phyloP scores from a whole-genome alignment of 1,140 invertebrate genomes.

The Caerostris extrusa region DNA sequence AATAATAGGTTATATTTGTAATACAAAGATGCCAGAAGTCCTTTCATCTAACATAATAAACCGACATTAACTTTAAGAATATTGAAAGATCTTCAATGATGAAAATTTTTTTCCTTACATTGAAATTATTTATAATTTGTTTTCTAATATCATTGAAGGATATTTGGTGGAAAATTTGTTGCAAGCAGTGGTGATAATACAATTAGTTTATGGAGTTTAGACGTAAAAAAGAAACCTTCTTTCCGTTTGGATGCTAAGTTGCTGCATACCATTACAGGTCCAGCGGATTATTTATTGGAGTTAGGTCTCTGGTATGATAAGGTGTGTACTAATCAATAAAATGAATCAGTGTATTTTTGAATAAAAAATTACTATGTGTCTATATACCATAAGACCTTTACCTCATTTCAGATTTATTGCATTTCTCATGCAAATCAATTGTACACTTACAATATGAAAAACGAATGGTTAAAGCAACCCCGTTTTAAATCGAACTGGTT shows the following conservation, averaged over 20 bases:
- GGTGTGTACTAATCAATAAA: conserved; percentile 22
- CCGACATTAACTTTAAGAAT: no score
- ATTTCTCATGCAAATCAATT: conserved; percentile 28
- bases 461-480: conserved; percentile 21
- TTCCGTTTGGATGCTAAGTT: conserved; percentile 20
- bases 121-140: no score
- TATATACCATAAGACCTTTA: neutral
- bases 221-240: neutral
- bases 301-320: conserved; percentile 59
- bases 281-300: neutral
- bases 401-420: conserved; percentile 45
- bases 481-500: neutral
- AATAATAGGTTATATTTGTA: no score
- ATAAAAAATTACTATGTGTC: neutral
- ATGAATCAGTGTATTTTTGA: neutral
- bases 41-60: no score
- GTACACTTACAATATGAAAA: neutral
- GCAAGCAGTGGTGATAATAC: conserved; percentile 56
- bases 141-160: neutral
- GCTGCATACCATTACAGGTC: conserved; percentile 6
- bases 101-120: no score
- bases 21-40: no score
- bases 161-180: conserved; percentile 40
- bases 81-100: no score
- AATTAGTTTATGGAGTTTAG: conserved; percentile 24